Evolutionary conservation across 2,113 vertebrate species (phyloP).

Genomic region (Atherinomorus stipes): DNA sequence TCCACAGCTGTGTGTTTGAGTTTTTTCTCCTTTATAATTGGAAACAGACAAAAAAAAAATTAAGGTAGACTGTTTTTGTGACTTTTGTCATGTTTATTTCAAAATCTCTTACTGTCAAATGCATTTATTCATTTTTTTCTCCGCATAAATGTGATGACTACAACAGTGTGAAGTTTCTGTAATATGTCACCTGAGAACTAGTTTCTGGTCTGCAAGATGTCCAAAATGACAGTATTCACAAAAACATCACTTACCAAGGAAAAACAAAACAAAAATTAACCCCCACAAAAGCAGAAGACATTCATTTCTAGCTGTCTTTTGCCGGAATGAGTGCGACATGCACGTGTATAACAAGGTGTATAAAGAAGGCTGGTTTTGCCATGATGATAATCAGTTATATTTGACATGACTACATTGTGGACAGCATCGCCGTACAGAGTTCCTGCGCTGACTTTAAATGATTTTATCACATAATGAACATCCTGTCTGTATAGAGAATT

Average conservation of each 20-base stretch:
- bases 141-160: constrained; percentile 51
- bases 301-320: background rate
- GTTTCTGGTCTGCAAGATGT: background rate
- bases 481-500: constrained; percentile 46
- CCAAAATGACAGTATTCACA: no score
- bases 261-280: no score
- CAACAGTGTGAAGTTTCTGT: background rate
- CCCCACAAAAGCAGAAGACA: background rate
- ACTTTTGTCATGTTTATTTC: constrained; percentile 2
- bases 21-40: background rate
- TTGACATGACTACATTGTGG: background rate
- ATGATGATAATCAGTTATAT: background rate
- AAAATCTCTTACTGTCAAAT: constrained; percentile 18
- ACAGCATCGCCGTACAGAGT: constrained; percentile 4
- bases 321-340: background rate
- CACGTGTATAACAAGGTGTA: background rate
- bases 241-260: no score
- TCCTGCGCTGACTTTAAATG: constrained; percentile 18
- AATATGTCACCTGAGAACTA: background rate
- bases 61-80: background rate
- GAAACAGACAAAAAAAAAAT: background rate
- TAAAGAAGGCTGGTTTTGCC: background rate
- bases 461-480: constrained; percentile 52
- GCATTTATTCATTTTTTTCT: constrained; percentile 11
- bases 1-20: background rate